phyloP scores from a whole-genome alignment of 2,113 vertebrate genomes.

The Balaeniceps rex region DNA sequence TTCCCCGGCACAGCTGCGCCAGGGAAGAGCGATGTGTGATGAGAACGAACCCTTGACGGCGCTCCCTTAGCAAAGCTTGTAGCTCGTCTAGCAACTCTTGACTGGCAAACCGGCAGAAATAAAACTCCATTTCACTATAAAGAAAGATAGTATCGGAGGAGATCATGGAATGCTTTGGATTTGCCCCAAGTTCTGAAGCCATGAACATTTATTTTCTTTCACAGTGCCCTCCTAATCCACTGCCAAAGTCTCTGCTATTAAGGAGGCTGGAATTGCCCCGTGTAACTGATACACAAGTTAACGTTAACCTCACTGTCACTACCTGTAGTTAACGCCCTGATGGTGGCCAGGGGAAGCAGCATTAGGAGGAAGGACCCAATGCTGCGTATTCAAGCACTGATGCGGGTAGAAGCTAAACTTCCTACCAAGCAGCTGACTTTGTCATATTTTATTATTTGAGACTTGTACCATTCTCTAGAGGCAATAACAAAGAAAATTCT shows the following conservation, averaged over 20 bases:
- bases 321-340: not conserved
- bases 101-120: not conserved
- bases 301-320: too few relatives aligned
- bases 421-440: not conserved
- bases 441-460: not conserved
- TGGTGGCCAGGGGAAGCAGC: not conserved
- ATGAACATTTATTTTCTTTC: not conserved
- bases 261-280: not conserved
- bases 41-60: fast-evolving
- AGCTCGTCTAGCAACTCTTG: not conserved
- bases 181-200: not conserved
- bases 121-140: not conserved
- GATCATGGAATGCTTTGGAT: not conserved
- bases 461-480: not conserved
- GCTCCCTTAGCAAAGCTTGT: not conserved
- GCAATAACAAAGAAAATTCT: not conserved
- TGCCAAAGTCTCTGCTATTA: fast-evolving
- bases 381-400: not conserved
- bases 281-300: too few relatives aligned
- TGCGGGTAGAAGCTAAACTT: not conserved
- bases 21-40: fast-evolving
- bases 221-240: not conserved
- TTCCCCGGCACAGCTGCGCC: not conserved
- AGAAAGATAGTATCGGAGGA: not conserved
- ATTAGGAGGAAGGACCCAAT: not conserved